Percentiles rank a stretch among this genome's conserved stretches.
phyloP scores from a whole-genome alignment of 2,888 invertebrate genomes.

The Leuctra nigra region DNA sequence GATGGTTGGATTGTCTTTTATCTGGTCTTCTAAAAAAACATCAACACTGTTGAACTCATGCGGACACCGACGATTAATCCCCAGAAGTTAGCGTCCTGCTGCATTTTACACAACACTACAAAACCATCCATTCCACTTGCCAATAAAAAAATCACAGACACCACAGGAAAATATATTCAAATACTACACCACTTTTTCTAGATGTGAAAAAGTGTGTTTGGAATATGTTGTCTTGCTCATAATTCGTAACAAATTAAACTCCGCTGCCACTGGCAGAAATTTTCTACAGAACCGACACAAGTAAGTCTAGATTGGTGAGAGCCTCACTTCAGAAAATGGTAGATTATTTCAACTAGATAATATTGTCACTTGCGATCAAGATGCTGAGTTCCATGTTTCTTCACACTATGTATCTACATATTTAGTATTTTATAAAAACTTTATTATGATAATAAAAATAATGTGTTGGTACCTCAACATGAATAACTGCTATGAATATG shows the following conservation, averaged over 20 bases:
- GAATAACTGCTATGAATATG: too few species aligned
- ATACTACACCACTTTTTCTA: not conserved
- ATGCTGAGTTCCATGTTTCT: not conserved
- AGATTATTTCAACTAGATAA: too few species aligned
- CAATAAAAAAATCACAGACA: constrained; percentile 26
- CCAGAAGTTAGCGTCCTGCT: not conserved
- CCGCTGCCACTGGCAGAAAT: too few species aligned
- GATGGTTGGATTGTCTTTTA: constrained; percentile 3
- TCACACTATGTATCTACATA: too few species aligned
- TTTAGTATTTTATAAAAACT: too few species aligned
- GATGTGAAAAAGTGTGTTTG: not conserved
- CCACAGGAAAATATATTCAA: constrained; percentile 24
- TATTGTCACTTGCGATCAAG: constrained; percentile 11
- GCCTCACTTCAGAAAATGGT: too few species aligned
- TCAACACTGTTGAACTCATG: constrained; percentile 21
- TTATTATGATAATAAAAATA: too few species aligned
- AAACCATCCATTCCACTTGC: constrained; percentile 20
- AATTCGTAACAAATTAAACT: not conserved
- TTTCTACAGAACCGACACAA: constrained; percentile 4
- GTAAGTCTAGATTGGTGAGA: too few species aligned
- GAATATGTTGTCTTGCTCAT: constrained; percentile 2
- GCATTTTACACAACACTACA: not conserved
- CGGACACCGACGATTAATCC: constrained; percentile 21
- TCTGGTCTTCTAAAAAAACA: constrained; percentile 6
- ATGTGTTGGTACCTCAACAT: too few species aligned